Conservation (phyloP, 2,113 vertebrate species). For the Amphilophus citrinellus region DNA sequence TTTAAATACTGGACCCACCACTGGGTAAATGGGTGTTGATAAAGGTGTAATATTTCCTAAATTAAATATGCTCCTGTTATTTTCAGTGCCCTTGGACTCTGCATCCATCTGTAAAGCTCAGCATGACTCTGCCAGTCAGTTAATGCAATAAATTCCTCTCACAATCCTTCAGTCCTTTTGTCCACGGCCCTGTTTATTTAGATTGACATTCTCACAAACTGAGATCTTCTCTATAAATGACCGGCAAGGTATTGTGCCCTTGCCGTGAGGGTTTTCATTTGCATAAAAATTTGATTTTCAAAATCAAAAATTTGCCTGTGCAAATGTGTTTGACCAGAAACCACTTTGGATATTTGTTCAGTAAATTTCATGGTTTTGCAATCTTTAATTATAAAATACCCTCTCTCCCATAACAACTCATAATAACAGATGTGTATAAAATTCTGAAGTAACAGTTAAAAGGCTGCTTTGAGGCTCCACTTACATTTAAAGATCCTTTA, state of each 20-base stretch:
- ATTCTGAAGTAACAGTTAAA: background rate
- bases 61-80: slow-evolving; percentile 18
- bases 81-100: slow-evolving; percentile 7
- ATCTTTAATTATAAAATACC: background rate
- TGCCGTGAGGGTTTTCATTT: slow-evolving; percentile 2
- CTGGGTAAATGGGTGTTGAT: background rate
- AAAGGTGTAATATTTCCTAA: background rate
- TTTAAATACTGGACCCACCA: background rate
- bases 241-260: slow-evolving; percentile 16
- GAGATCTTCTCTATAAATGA: slow-evolving; percentile 41
- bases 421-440: background rate
- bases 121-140: background rate
- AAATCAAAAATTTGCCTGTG: background rate
- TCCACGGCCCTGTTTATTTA: slow-evolving; percentile 49
- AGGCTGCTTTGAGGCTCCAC: background rate
- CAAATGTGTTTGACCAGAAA: background rate
- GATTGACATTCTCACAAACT: slow-evolving; percentile 36
- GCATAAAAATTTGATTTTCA: background rate
- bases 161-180: slow-evolving; percentile 53
- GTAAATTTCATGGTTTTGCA: background rate
- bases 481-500: background rate
- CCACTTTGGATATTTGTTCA: background rate
- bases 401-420: background rate
- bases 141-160: slow-evolving; percentile 41
- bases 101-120: background rate